Percentiles rank a stretch among this genome's conserved stretches.
Evolutionary conservation across 2,888 invertebrate species (phyloP).

Genomic region (Aspidapion aeneum): DNA sequence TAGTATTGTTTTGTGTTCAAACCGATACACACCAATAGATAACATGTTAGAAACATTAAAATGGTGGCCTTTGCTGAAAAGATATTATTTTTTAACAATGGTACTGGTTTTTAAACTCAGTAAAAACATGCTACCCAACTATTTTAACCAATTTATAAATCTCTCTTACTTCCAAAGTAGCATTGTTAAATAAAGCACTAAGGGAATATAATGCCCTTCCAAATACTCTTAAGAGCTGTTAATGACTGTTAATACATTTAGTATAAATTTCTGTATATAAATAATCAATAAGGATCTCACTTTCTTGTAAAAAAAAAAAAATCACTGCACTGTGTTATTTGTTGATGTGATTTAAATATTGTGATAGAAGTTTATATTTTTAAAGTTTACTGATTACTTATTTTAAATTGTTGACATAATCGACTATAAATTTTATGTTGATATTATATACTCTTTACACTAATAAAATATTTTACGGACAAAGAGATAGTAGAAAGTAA

Average conservation of each 20-base stretch:
- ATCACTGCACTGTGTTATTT: too few relatives aligned
- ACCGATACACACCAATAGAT: not conserved
- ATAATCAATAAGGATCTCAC: too few relatives aligned
- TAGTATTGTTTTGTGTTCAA: not conserved
- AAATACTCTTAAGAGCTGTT: not conserved
- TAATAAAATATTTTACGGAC: too few relatives aligned
- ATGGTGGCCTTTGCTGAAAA: not conserved
- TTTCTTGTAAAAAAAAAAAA: too few relatives aligned
- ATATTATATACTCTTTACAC: too few relatives aligned
- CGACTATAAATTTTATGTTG: too few relatives aligned
- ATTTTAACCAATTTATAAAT: conserved; percentile 35
- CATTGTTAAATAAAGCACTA: not conserved
- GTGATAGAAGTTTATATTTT: too few relatives aligned
- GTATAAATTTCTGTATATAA: not conserved
- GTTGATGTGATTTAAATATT: too few relatives aligned
- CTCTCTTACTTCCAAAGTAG: conserved; percentile 41
- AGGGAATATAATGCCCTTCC: not conserved
- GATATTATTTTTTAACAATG: not conserved
- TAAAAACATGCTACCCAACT: not conserved
- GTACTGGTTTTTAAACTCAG: not conserved
- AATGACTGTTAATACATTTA: not conserved
- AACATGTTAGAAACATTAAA: not conserved
- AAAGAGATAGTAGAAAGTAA: too few relatives aligned
- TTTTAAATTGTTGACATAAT: too few relatives aligned
- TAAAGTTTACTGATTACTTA: too few relatives aligned